Evolutionary conservation across 1,140 invertebrate genomes (phyloP).

Genomic region (Drosophila erecta): DNA sequence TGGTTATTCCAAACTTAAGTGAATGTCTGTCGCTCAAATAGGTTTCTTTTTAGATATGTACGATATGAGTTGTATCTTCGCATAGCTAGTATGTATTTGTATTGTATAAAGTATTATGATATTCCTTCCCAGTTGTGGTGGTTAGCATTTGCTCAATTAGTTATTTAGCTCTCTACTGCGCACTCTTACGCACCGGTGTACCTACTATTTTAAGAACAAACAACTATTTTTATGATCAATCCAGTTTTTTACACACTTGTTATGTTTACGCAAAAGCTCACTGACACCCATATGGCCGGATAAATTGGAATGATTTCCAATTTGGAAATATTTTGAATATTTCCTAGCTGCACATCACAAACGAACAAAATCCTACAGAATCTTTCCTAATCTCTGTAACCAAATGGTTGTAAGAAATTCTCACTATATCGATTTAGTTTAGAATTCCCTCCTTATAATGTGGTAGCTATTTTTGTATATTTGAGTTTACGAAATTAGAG

Average conservation of each 20-base stretch:
- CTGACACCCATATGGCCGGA: conserved; percentile 15
- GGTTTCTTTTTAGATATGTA: conserved; percentile 20
- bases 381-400: conserved; percentile 49
- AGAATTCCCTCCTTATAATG: conserved; percentile 31
- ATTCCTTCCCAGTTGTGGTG: conserved; percentile 63
- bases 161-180: conserved; percentile 50
- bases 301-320: neutral
- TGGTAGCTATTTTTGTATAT: conserved; percentile 31
- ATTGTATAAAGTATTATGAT: conserved; percentile 57
- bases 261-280: conserved; percentile 61
- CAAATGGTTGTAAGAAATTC: conserved; percentile 71
- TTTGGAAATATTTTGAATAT: conserved; percentile 9
- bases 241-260: conserved; percentile 58
- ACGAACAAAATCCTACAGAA: conserved; percentile 59
- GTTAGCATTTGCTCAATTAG: conserved; percentile 77
- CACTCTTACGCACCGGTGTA: conserved; percentile 61
- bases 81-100: conserved; percentile 34
- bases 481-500: conserved; percentile 54
- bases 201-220: conserved; percentile 72
- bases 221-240: conserved; percentile 50
- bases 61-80: conserved; percentile 19
- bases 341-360: conserved; percentile 8
- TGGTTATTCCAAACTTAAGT: conserved; percentile 27
- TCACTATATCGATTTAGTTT: conserved; percentile 68
- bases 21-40: conserved; percentile 19